Evolutionary conservation across 2,797 vertebrate species (phyloP).

Genomic region (Falco novaeseelandiae): DNA sequence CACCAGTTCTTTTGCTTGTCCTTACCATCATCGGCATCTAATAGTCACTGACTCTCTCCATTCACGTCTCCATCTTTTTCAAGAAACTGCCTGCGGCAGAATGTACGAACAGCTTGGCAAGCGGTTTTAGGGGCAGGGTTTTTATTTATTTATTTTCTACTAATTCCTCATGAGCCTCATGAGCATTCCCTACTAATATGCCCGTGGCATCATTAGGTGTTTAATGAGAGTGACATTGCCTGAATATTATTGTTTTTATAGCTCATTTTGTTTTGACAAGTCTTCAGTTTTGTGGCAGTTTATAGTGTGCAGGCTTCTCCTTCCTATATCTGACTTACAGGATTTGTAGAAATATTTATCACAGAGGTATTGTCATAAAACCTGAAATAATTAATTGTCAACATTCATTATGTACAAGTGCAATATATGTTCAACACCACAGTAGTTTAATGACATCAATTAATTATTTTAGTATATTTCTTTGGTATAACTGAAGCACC

Average conservation of each 20-base stretch:
- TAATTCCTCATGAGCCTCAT: constrained; percentile 24
- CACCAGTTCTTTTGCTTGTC: constrained; percentile 33
- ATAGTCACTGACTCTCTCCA: constrained; percentile 44
- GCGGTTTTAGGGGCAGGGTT: neutral
- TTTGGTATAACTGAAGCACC: neutral
- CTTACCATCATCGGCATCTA: constrained; percentile 12
- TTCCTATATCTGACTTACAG: neutral
- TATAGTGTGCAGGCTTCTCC: neutral
- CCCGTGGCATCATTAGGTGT: constrained; percentile 66
- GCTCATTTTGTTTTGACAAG: constrained; percentile 57
- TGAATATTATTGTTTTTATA: constrained; percentile 42
- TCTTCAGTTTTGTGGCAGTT: constrained; percentile 10
- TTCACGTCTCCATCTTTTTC: constrained; percentile 38
- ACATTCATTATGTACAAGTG: neutral
- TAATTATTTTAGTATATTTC: constrained; percentile 25
- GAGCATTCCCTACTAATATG: constrained; percentile 40
- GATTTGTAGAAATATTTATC: constrained; percentile 22
- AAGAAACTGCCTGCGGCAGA: constrained; percentile 53
- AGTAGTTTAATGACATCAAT: constrained; percentile 6
- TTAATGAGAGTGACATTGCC: constrained; percentile 58
- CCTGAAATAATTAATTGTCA: constrained; percentile 30
- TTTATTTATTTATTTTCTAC: neutral
- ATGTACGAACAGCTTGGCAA: constrained; percentile 47
- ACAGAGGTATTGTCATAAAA: constrained; percentile 13
- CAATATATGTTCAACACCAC: neutral